These are phyloP conservation scores for Synergus japonicus DNA, from an alignment of 2,888 invertebrate species.

Conservation along the genomic window DNA sequence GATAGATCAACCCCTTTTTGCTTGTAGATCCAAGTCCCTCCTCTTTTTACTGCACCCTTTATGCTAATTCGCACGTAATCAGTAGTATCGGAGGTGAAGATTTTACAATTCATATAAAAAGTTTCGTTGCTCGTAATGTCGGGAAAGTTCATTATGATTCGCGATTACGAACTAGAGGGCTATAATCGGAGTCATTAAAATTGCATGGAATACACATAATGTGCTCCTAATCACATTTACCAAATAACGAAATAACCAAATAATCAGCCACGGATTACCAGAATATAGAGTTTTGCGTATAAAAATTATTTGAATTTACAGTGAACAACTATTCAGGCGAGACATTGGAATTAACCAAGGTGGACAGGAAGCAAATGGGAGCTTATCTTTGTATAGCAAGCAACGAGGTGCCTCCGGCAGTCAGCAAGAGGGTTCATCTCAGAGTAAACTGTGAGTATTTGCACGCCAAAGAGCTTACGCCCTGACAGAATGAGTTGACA, in stretches of 20 bases:
- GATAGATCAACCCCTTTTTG: constrained; percentile 14
- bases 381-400: constrained; percentile 87
- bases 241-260: constrained; percentile 4
- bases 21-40: not conserved
- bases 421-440: constrained; percentile 80
- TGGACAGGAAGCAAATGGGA: constrained; percentile 86
- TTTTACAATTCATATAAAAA: constrained; percentile 21
- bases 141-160: constrained; percentile 12
- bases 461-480: constrained; percentile 49
- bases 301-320: constrained; percentile 78
- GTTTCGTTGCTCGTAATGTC: not conserved
- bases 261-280: not conserved
- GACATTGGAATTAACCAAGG: constrained; percentile 82
- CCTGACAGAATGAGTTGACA: constrained; percentile 39
- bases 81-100: constrained; percentile 32
- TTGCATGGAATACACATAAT: not conserved
- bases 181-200: constrained; percentile 24
- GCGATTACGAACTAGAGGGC: constrained; percentile 3
- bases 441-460: constrained; percentile 84
- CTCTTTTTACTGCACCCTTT: constrained; percentile 31
- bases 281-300: constrained; percentile 60
- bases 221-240: not conserved
- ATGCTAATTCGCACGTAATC: constrained; percentile 32
- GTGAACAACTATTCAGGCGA: constrained; percentile 83
- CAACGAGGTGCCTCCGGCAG: constrained; percentile 86